Percentiles rank a stretch among this genome's conserved stretches.
These are phyloP conservation scores for Henricia sp. DNA, from an alignment of 53 echinoderm and acorn worm genomes.

Conservation along the genomic window DNA sequence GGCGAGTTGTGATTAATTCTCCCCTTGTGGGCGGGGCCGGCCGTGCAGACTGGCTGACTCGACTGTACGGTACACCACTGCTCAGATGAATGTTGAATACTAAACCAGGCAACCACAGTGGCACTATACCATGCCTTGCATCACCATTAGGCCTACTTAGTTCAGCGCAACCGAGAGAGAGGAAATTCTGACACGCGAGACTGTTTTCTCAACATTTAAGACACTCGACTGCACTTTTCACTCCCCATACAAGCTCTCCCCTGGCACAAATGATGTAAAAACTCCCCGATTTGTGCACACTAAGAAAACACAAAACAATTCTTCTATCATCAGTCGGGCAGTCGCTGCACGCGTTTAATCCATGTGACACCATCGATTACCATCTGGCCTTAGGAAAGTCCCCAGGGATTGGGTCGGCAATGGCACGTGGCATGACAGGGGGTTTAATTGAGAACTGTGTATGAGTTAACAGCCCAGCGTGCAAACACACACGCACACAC, in stretches of 20 bases:
- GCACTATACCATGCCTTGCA: neutral
- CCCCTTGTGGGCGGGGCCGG: neutral
- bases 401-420: constrained; percentile 43
- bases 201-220: neutral
- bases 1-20: constrained; percentile 62
- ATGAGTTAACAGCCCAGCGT: neutral
- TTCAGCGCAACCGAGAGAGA: neutral
- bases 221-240: neutral
- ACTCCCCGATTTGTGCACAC: too few relatives aligned
- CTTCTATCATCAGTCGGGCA: neutral
- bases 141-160: neutral
- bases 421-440: constrained; percentile 33
- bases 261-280: too few relatives aligned
- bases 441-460: constrained; percentile 47
- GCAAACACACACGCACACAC: constrained; percentile 16
- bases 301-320: neutral
- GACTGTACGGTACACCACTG: constrained; percentile 7
- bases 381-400: constrained; percentile 34
- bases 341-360: constrained; percentile 2
- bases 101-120: neutral
- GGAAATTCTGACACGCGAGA: neutral
- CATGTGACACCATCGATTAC: constrained; percentile 40
- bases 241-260: too few relatives aligned
- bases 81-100: neutral
- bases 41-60: neutral